Evolutionary conservation across 2,113 vertebrate genomes (phyloP).

Genomic region (Tragelaphus strepsiceros): DNA sequence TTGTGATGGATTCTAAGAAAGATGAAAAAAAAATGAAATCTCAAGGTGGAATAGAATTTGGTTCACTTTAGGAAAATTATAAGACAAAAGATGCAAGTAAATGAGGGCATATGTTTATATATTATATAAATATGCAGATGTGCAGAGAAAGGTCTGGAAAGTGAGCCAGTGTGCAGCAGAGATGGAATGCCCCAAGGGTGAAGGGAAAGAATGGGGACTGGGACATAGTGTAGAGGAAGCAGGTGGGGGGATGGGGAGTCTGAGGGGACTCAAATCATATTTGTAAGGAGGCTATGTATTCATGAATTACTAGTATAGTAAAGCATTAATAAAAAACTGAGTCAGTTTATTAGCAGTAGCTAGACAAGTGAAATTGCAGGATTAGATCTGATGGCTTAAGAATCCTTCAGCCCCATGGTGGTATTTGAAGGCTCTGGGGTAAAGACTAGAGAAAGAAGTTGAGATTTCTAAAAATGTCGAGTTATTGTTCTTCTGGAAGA

Average conservation of each 20-base stretch:
- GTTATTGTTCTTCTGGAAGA: neutral
- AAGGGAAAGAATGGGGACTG: neutral
- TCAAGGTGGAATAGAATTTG: neutral
- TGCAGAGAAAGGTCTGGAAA: neutral
- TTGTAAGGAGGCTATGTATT: neutral
- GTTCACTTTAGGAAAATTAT: neutral
- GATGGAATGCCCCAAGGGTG: no score
- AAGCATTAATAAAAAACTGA: neutral
- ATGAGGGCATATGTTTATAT: neutral
- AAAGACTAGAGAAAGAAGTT: neutral
- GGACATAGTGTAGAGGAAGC: neutral
- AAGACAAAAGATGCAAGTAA: neutral
- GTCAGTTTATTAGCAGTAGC: neutral
- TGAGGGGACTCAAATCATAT: neutral
- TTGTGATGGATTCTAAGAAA: neutral
- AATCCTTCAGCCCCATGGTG: neutral
- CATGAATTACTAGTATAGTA: neutral
- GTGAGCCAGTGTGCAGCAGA: neutral
- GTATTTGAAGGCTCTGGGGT: neutral
- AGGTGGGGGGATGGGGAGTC: no score
- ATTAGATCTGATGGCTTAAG: neutral
- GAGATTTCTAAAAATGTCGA: slow-evolving; percentile 2
- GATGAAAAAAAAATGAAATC: neutral
- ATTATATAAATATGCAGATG: neutral
- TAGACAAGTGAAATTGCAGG: neutral